These are phyloP conservation scores for Terrapene triunguis DNA, from an alignment of 2,113 vertebrate genomes.

Conservation along the genomic window DNA sequence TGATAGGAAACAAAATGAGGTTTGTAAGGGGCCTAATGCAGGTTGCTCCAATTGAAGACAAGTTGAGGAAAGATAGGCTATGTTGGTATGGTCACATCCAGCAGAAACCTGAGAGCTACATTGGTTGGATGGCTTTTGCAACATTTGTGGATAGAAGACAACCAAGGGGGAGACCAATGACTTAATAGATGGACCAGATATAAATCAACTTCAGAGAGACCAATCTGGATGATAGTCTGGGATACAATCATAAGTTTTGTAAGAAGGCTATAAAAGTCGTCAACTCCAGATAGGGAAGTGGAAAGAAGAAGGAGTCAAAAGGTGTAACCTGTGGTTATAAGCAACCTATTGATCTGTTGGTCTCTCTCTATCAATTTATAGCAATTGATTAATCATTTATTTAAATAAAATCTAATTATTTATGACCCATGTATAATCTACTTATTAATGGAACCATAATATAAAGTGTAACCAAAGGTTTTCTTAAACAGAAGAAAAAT, in stretches of 20 bases:
- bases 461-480: not conserved
- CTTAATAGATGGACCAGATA: not conserved
- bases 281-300: not conserved
- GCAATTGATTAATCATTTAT: not conserved
- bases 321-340: not conserved
- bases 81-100: not conserved
- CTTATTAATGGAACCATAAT: rapidly evolving
- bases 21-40: not conserved
- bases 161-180: not conserved
- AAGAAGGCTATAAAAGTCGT: not conserved
- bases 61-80: not conserved
- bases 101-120: not conserved
- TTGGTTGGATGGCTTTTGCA: not conserved
- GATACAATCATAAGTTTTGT: not conserved
- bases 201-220: not conserved
- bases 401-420: not conserved
- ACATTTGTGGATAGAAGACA: not conserved
- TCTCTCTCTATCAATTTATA: no score
- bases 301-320: not conserved
- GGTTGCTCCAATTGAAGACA: not conserved
- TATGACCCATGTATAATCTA: not conserved
- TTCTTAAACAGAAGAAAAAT: not conserved
- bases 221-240: not conserved
- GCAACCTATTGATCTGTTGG: not conserved
- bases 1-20: not conserved